Conservation (phyloP, 2,113 vertebrate species). For the Plecotus auritus region DNA sequence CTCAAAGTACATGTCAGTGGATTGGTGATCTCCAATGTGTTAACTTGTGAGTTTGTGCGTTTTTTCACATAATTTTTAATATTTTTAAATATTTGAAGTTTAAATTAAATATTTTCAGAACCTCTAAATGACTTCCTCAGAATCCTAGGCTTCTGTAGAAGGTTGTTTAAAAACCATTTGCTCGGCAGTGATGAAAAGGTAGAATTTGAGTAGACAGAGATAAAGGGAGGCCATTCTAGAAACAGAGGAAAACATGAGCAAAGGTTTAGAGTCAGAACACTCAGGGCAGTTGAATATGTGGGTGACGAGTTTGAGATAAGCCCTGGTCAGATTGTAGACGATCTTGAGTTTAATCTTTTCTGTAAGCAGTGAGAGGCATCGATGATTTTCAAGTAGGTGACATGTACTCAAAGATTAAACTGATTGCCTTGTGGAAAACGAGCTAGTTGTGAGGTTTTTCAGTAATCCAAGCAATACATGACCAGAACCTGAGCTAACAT, state of each 20-base stretch:
- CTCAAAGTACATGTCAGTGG: not conserved
- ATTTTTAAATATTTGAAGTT: conserved; percentile 3
- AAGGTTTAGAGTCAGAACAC: not conserved
- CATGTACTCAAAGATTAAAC: not conserved
- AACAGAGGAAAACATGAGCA: not conserved
- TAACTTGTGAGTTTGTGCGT: not conserved
- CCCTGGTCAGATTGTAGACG: not conserved
- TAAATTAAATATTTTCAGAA: not conserved
- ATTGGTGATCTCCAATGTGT: not conserved
- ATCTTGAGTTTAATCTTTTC: not conserved
- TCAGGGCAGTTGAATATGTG: not conserved
- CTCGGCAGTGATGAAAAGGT: not conserved
- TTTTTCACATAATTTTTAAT: not conserved
- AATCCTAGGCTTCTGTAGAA: not conserved
- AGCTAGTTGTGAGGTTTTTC: not conserved
- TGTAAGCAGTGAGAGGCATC: not conserved
- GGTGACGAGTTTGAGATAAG: not conserved
- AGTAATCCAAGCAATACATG: not conserved
- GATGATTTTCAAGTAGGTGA: not conserved
- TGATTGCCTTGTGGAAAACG: not conserved
- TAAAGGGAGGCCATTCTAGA: not conserved
- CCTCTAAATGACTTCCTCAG: conserved; percentile 3
- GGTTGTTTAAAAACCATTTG: not conserved
- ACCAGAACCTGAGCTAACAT: not conserved
- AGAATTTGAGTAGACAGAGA: not conserved